These are phyloP conservation scores for Leptothorax acervorum DNA, from an alignment of 2,888 invertebrate species.

Conservation along the genomic window DNA sequence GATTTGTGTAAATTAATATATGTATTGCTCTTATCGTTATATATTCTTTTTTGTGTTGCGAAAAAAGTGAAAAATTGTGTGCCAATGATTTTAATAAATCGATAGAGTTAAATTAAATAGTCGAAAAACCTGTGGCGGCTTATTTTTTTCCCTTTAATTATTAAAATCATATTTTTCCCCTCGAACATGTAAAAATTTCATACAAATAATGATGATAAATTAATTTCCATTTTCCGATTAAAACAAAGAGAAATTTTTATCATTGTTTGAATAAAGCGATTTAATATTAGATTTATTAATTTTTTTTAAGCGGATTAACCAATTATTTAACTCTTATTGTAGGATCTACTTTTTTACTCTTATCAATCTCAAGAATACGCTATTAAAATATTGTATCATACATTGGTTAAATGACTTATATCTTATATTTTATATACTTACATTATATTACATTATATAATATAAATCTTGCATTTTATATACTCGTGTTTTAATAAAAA, in stretches of 20 bases:
- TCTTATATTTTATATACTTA: no score
- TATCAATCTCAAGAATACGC: neutral
- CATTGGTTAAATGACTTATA: neutral
- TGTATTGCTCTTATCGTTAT: neutral
- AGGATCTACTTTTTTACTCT: neutral
- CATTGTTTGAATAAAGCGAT: neutral
- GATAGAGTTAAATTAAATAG: neutral
- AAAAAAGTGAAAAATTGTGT: neutral
- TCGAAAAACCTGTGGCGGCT: neutral
- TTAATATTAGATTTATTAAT: conserved; percentile 12
- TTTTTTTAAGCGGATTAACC: neutral
- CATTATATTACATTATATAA: no score
- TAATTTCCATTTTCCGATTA: conserved; percentile 8
- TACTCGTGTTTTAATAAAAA: neutral
- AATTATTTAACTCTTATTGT: neutral
- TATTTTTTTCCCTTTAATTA: neutral
- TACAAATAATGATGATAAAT: conserved; percentile 3
- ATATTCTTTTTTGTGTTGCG: neutral
- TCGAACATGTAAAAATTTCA: neutral
- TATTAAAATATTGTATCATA: neutral
- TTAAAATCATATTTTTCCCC: neutral
- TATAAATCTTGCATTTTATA: neutral
- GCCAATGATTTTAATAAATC: neutral
- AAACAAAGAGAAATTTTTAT: neutral
- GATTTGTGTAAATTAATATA: neutral